Evolutionary conservation across 2,797 vertebrate genomes (phyloP).

Genomic region (Protonibea diacanthus): DNA sequence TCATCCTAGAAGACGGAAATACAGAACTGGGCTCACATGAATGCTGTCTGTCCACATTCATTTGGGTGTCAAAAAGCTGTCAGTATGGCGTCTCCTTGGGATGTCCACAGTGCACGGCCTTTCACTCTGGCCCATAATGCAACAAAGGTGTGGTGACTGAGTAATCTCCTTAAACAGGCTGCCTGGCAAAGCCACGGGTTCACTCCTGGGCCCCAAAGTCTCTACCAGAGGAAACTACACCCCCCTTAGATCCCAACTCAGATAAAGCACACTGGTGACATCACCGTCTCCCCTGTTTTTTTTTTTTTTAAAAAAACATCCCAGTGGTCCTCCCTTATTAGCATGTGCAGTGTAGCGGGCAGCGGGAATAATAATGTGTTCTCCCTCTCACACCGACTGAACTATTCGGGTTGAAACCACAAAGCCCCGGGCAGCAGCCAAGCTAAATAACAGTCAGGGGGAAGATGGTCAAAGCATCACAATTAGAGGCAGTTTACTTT

Average conservation of each 20-base stretch:
- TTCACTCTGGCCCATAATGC: slow-evolving; percentile 76
- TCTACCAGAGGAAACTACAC: slow-evolving; percentile 76
- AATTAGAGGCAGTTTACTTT: slow-evolving; percentile 78
- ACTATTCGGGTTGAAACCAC: slow-evolving; percentile 76
- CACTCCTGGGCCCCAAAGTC: slow-evolving; percentile 66
- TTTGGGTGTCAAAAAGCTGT: slow-evolving; percentile 58
- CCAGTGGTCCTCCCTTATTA: slow-evolving; percentile 81
- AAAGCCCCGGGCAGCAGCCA: slow-evolving; percentile 73
- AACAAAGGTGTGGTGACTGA: slow-evolving; percentile 82
- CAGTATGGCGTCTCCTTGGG: slow-evolving; percentile 62
- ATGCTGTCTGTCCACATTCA: slow-evolving; percentile 34
- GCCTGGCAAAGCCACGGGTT: slow-evolving; percentile 69
- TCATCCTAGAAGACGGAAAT: slow-evolving; percentile 6
- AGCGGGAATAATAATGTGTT: slow-evolving; percentile 78
- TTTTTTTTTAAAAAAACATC: slow-evolving; percentile 44
- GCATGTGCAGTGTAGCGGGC: slow-evolving; percentile 74
- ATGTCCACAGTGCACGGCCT: slow-evolving; percentile 66
- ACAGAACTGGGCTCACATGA: slow-evolving; percentile 3
- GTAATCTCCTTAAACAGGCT: slow-evolving; percentile 80
- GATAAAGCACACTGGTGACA: slow-evolving; percentile 80
- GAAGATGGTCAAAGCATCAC: slow-evolving; percentile 79
- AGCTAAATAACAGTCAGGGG: slow-evolving; percentile 78
- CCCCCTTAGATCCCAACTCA: slow-evolving; percentile 73
- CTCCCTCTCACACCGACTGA: slow-evolving; percentile 67
- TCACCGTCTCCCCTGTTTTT: slow-evolving; percentile 69